Conservation (phyloP, 2,797 vertebrate species). For the Harpagifer antarcticus region DNA sequence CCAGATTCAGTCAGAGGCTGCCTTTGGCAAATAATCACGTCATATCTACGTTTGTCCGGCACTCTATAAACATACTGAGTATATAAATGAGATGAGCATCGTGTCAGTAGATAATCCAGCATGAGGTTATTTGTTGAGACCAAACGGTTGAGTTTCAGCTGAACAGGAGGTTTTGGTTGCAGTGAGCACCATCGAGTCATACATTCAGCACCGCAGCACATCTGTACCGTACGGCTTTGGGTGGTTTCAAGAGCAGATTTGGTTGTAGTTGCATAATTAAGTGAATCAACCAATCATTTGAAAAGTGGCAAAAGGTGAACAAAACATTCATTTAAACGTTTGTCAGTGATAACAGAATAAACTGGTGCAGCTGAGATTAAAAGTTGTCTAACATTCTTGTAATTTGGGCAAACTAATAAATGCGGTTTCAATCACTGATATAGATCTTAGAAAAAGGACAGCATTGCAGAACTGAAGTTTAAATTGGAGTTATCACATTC, state of each 20-base stretch:
- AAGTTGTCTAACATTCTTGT: constrained; percentile 27
- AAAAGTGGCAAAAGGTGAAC: constrained; percentile 35
- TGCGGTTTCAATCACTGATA: constrained; percentile 4
- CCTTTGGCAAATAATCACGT: constrained; percentile 13
- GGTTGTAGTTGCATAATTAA: constrained; percentile 50
- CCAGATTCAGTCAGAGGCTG: constrained; percentile 17
- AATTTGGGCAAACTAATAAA: constrained; percentile 16
- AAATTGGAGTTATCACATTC: constrained; percentile 48
- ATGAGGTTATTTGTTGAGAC: constrained; percentile 33
- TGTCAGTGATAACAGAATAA: constrained; percentile 59
- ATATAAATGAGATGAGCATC: constrained; percentile 7
- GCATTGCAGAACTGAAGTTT: constrained; percentile 12
- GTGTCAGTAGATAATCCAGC: constrained; percentile 22
- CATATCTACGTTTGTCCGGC: constrained; percentile 4
- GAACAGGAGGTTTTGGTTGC: constrained; percentile 58
- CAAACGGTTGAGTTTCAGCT: constrained; percentile 27
- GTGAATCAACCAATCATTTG: constrained; percentile 27
- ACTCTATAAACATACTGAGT: constrained; percentile 13
- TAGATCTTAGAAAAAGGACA: neutral
- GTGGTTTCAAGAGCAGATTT: constrained; percentile 31
- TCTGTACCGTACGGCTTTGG: constrained; percentile 19
- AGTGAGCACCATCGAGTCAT: constrained; percentile 74
- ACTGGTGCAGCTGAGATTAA: constrained; percentile 43
- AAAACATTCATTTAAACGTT: constrained; percentile 55
- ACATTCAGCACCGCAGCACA: constrained; percentile 67